A percentile compares a stretch with the other conserved stretches of the same genome.
Evolutionary conservation across 1,140 invertebrate species (phyloP).

Genomic region (Microplitis mediator): DNA sequence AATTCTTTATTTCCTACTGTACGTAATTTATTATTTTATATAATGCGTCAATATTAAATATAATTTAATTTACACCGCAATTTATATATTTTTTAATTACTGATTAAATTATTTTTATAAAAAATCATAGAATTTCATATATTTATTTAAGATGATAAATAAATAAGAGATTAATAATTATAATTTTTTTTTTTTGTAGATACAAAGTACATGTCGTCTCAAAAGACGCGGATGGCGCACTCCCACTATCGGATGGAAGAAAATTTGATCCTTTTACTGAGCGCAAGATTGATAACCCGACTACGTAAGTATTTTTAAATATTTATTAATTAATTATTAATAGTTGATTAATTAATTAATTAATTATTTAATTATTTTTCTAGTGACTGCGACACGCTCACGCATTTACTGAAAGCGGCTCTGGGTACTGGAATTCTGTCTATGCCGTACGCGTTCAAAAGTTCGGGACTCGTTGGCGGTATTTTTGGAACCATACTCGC

Average conservation of each 20-base stretch:
- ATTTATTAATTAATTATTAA: not conserved
- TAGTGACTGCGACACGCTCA: constrained; percentile 83
- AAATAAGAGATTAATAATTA: not conserved
- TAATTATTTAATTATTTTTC: constrained; percentile 15
- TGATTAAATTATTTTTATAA: too few species aligned
- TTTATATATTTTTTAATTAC: too few species aligned
- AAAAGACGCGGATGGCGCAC: constrained; percentile 61
- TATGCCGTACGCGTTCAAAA: constrained; percentile 85
- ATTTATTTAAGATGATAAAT: too few species aligned
- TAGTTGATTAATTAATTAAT: not conserved
- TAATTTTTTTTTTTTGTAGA: constrained; percentile 57
- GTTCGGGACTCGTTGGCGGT: constrained; percentile 78
- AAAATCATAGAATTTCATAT: too few species aligned
- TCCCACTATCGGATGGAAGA: constrained; percentile 54
- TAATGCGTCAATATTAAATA: too few species aligned
- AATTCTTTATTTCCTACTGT: too few species aligned
- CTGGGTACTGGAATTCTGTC: constrained; percentile 90
- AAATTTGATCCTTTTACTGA: constrained; percentile 77
- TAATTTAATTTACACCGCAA: too few species aligned
- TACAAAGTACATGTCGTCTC: constrained; percentile 67
- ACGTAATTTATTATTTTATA: too few species aligned
- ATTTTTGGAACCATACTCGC: constrained; percentile 80
- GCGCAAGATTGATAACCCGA: constrained; percentile 74
- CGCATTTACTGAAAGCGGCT: constrained; percentile 85
- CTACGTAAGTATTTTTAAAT: constrained; percentile 72